Evolutionary conservation across 2,888 invertebrate species (phyloP).

Genomic region (Tetramorium bicarinatum): DNA sequence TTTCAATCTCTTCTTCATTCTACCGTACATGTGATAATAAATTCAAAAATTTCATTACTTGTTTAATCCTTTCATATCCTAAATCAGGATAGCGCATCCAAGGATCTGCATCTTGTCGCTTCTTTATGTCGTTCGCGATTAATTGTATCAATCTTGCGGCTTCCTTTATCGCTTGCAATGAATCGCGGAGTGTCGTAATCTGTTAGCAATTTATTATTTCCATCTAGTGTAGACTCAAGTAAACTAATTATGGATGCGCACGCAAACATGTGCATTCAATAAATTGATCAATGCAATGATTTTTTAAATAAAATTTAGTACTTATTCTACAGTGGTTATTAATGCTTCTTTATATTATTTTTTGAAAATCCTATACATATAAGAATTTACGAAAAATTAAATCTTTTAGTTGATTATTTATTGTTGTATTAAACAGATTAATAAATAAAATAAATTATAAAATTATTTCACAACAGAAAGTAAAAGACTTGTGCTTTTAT

Average conservation of each 20-base stretch:
- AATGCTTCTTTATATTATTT: background rate
- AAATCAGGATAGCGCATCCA: background rate
- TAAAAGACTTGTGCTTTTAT: background rate
- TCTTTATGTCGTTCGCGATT: background rate
- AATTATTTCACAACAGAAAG: background rate
- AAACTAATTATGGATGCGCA: background rate
- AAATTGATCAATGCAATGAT: background rate
- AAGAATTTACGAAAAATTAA: background rate
- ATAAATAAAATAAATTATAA: background rate
- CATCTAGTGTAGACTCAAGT: background rate
- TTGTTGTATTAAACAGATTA: background rate
- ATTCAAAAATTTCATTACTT: conserved; percentile 7
- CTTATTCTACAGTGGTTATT: background rate
- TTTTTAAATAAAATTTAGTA: background rate
- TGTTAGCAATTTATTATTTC: conserved; percentile 32
- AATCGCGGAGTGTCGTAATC: conserved; percentile 41
- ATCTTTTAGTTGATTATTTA: background rate
- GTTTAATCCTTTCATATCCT: background rate
- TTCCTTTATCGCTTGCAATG: conserved; percentile 51
- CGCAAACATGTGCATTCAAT: background rate
- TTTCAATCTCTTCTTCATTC: background rate
- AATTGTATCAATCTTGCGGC: conserved; percentile 46
- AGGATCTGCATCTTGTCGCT: background rate
- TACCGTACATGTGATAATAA: background rate
- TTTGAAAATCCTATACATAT: background rate